Conservation (phyloP, 2,797 vertebrate genomes). For the Danio kyathit region DNA sequence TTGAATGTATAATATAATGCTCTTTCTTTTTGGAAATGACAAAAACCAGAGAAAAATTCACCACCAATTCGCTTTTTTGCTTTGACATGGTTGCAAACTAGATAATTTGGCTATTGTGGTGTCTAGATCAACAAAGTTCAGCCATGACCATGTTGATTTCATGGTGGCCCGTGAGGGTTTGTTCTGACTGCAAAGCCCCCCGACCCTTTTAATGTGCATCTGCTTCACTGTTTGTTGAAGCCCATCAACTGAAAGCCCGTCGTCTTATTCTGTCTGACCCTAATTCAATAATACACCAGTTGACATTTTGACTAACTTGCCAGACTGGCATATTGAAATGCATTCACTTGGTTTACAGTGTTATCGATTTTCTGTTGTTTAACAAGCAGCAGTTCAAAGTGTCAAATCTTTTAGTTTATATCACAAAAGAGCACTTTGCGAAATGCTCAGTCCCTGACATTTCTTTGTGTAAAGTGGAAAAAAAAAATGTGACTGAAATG, state of each 20-base stretch:
- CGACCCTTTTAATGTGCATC: slow-evolving; percentile 58
- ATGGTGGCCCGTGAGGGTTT: slow-evolving; percentile 61
- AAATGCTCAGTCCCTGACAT: not conserved
- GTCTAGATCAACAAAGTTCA: slow-evolving; percentile 70
- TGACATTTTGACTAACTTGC: slow-evolving; percentile 47
- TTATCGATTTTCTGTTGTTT: slow-evolving; percentile 26
- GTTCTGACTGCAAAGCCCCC: slow-evolving; percentile 59
- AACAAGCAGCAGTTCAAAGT: slow-evolving; percentile 20
- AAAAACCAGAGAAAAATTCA: not conserved
- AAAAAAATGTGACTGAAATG: not conserved
- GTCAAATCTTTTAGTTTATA: slow-evolving; percentile 6
- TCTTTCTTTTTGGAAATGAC: not conserved
- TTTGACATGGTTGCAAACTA: slow-evolving; percentile 50
- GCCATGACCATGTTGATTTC: slow-evolving; percentile 73
- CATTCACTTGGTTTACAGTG: slow-evolving; percentile 18
- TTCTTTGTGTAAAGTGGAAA: slow-evolving; percentile 5
- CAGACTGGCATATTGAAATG: slow-evolving; percentile 33
- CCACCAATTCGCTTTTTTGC: slow-evolving; percentile 31
- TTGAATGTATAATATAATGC: not conserved
- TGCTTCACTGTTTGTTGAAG: slow-evolving; percentile 45
- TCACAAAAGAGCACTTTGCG: not conserved
- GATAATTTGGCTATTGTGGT: slow-evolving; percentile 71
- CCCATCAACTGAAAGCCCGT: slow-evolving; percentile 23
- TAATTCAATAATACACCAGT: slow-evolving; percentile 51
- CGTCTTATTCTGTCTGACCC: slow-evolving; percentile 37